phyloP scores from a whole-genome alignment of 2,797 vertebrate genomes.

The Characodon lateralis region DNA sequence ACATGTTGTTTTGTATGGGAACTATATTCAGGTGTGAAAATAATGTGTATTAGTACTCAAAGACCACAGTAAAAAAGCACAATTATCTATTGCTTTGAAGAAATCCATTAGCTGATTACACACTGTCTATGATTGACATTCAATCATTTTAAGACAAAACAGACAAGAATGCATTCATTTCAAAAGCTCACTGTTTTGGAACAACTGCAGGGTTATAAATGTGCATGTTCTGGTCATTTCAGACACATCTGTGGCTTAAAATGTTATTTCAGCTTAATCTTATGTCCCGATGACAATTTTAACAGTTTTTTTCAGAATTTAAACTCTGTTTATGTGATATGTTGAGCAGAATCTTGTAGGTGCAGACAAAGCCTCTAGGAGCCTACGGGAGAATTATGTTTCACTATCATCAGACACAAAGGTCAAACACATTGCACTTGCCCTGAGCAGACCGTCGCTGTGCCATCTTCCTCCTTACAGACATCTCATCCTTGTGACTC shows the following conservation, averaged over 20 bases:
- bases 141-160: no score
- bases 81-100: no score
- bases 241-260: not conserved
- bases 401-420: slow-evolving; percentile 37
- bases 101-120: not conserved
- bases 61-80: no score
- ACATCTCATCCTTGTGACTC: slow-evolving; percentile 60
- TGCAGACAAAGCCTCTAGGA: not conserved
- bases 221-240: not conserved
- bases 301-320: not conserved
- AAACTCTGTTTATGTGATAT: not conserved
- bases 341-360: not conserved
- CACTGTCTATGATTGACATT: not conserved
- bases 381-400: not conserved
- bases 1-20: no score
- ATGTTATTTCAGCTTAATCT: not conserved
- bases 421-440: slow-evolving; percentile 40
- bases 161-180: no score
- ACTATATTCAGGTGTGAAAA: no score
- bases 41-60: no score
- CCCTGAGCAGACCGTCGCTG: slow-evolving; percentile 42
- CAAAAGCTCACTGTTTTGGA: not conserved
- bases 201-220: not conserved
- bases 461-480: slow-evolving; percentile 41
- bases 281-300: not conserved